Base-by-base conservation (phyloP, 1,140 invertebrate species). In the Sinonovacula constricta region DNA sequence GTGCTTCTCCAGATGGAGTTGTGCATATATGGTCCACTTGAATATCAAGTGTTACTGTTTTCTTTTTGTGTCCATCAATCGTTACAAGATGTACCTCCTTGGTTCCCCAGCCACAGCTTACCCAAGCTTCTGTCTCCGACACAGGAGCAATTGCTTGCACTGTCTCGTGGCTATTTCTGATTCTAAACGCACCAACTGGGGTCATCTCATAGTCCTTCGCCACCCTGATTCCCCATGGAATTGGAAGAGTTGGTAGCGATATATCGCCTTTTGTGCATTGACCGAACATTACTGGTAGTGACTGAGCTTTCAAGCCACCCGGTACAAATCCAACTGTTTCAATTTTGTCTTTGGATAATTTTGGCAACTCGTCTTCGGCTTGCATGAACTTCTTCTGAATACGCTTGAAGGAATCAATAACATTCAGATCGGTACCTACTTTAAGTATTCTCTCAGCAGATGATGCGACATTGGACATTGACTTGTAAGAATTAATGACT, bases 111-210 rank as follows among this genome's bases (percentile, higher is more conserved):
- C 83, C 83, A 76, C 79, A 81, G 24, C 78, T 79, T 3, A 84
- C 53, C 83, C 83, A 84, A 2, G 83, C 83, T 39, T 84, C 83
- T 15, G 74, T 82, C 24, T 84, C 83, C 0, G 83, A 84, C 10
- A 84, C 69, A 15, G 83, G 83, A 7, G 83, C 83, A 22, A 84
- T 84, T 1, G 83, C 83, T 31, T 84, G 83, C 15, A 84, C 62
- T 0, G 83, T 84, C 24, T 84, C 83, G 22, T 68, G 70, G 30
- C 26, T 24, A 30, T 80, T 77, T n/a, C 71, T 63, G 12, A 81
- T 66, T 60, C 70, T 81, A 59, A 84, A 84, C 22, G 45, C 80
- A 22, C 33, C 80, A 31, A 84, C 53, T 30, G 81, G 77, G 24
- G 77, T 49, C 22, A 84, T 81, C 28, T 84, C 83, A 70, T 82